Percentiles rank a stretch among this genome's conserved stretches.
These are phyloP conservation scores for Himantopus leucocephalus DNA, from an alignment of 2,113 vertebrate species.

Conservation along the genomic window DNA sequence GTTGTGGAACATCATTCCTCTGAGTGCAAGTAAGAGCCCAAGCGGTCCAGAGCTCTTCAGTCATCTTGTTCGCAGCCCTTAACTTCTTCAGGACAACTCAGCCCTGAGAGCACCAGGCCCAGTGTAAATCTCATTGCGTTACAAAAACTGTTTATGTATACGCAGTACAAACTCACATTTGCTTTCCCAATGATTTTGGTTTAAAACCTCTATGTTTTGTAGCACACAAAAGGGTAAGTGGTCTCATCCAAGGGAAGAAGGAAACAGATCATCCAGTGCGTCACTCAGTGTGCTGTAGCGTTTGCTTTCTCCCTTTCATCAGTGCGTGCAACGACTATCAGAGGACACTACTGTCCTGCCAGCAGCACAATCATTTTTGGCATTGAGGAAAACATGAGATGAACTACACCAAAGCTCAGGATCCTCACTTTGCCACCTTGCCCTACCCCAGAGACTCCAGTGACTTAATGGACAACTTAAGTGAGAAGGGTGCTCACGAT, in stretches of 20 bases:
- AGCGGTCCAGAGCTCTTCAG: neutral
- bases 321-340: neutral
- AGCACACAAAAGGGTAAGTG: neutral
- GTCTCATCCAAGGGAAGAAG: neutral
- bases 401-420: slow-evolving; percentile 21
- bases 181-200: neutral
- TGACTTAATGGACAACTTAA: neutral
- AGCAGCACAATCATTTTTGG: neutral
- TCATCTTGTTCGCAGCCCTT: neutral
- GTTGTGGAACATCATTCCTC: neutral
- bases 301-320: neutral
- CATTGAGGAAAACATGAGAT: neutral
- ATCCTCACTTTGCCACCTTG: neutral
- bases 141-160: slow-evolving; percentile 22
- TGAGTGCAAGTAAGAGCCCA: neutral
- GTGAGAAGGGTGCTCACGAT: neutral
- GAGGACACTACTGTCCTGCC: neutral
- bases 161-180: neutral
- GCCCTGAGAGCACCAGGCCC: neutral
- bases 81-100: neutral
- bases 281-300: neutral
- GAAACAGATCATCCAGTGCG: neutral
- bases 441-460: neutral
- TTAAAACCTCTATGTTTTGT: neutral
- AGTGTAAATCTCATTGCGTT: neutral